Base-by-base conservation (phyloP, 2,113 vertebrate genomes). In the Shinisaurus crocodilurus region DNA sequence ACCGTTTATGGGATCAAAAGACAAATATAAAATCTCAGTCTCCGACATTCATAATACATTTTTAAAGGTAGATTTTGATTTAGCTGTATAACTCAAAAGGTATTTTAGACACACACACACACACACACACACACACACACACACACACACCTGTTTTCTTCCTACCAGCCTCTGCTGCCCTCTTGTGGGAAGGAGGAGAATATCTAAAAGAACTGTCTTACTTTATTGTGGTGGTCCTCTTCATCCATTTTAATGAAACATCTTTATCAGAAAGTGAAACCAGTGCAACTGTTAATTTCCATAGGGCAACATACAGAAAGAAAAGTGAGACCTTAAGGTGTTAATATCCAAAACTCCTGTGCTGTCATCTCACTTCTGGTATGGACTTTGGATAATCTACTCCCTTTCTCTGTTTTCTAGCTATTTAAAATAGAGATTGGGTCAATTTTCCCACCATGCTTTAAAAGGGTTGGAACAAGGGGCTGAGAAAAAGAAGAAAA, bases 151-250 rank as follows among this genome's bases (percentile, higher is more conserved):
- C 65, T 50, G 75, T 85, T 88, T 91, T 60, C 50, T 79, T 88
- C 57, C 27, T 63, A 63, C 40, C 67, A 63, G 50, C 63, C 23
- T 88, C 48, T 91, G 50, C 82, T 80, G 87, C 90, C 87, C 90
- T 85, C 90, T 91, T 74, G 87, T 91, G 90, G 40, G 76, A 32
- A 80, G 75, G 27, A 85, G 63, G 27, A 77, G 48, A 88, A 88
- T 48, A 80, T 87, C 69, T n/a, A 87, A 82, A 90, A 57, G 12
- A 63, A 82, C 5, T n/a, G 10, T 32, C 9, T 63, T 40, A 25
- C 69, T 84, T 67, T 34, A 32, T 77, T n/a, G 25, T 57, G 50
- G 20, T 16, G 37, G 4, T 15, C 7, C 8, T 16, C 65, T 87
- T 37, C 57, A 76, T 57, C n/a, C 43, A 40, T 88, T 91, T 87